Percentiles rank a stretch among this genome's conserved stretches.
phyloP scores from a whole-genome alignment of 1,140 invertebrate species.

The Drosophila repleta region DNA sequence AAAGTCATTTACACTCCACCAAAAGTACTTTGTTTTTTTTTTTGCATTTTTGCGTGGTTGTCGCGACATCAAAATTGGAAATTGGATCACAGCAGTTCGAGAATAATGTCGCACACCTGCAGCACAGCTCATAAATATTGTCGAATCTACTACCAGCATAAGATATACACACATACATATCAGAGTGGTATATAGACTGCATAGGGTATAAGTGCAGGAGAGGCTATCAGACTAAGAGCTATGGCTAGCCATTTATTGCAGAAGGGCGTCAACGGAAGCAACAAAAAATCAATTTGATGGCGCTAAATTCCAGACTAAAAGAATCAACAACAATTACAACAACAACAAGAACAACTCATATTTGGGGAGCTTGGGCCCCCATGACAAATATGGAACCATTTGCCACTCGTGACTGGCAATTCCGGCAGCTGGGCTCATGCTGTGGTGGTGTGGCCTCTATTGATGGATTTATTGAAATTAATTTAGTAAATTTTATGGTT shows the following conservation, averaged over 20 bases:
- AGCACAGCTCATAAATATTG: conserved; percentile 64
- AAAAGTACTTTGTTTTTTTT: conserved; percentile 9
- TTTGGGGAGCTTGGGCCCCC: conserved; percentile 27
- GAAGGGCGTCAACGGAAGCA: conserved; percentile 67
- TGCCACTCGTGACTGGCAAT: conserved; percentile 26
- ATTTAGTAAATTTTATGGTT: conserved; percentile 65
- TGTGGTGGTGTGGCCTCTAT: conserved; percentile 21
- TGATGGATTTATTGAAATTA: conserved; percentile 82
- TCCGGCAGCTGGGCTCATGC: conserved; percentile 6
- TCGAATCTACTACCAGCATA: conserved; percentile 53
- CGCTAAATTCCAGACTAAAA: conserved; percentile 47
- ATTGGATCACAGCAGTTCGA: conserved; percentile 18
- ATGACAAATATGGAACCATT: conserved; percentile 28
- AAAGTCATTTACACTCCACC: not conserved
- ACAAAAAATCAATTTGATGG: conserved; percentile 68
- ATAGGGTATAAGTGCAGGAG: conserved; percentile 46
- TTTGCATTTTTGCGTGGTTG: conserved; percentile 26
- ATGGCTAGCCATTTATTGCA: conserved; percentile 26
- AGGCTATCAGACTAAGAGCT: conserved; percentile 9
- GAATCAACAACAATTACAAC: conserved; percentile 21
- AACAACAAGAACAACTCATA: conserved; percentile 17
- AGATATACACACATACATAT: conserved; percentile 5
- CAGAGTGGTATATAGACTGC: not conserved
- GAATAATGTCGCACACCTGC: conserved; percentile 50
- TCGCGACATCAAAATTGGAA: conserved; percentile 39